Base-by-base conservation (phyloP, 1,140 invertebrate species). In the Hirudo medicinalis region DNA sequence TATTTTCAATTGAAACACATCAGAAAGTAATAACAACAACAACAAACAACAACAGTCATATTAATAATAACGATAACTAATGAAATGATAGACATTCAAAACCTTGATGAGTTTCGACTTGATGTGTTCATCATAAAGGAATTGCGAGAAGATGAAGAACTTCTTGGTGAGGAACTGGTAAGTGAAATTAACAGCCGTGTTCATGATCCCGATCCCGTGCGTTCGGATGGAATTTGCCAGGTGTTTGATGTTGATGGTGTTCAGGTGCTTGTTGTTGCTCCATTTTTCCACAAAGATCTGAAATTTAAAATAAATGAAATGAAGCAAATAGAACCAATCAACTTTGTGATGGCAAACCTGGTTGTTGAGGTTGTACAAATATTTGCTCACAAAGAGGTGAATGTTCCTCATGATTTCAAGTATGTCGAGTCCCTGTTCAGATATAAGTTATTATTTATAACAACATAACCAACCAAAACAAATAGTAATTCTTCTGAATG, bases 381-480 rank as follows among this genome's bases (percentile, higher is more conserved):
- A 98, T 74, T 90, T 89, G 0, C 90, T 88, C 8, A 97, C 94
- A 84, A 99, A 99, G 6, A 92, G 87, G 76, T 95, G 88, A 71
- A 99, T 94, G 78, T 98, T 97, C 63, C 94, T 85, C 90, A 97
- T 97, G 63, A 99, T 95, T 84, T 97, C 91, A 54, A 99, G 82
- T 4, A 98, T 91, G 85, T 99, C 96, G n/a, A 97, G 82, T 55
- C 96, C 96, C 86, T 89, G 77, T 60, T 49, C 0, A 49, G 43
- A 49, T 15, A 9, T 11, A 15, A 17, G 4, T 49, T 15, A 13
- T 49, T 49, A 15, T 49, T 49, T 49, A 17, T 17, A 49, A 49
- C 15, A 49, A 49, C 13, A 49, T 49, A 17, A 8, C 13, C 3
- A 49, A 49, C 11, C 43, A 49, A 49, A 5, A 15, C 11, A 49